Base-by-base conservation (phyloP, 2,888 invertebrate species). In the Chouioia cunea region DNA sequence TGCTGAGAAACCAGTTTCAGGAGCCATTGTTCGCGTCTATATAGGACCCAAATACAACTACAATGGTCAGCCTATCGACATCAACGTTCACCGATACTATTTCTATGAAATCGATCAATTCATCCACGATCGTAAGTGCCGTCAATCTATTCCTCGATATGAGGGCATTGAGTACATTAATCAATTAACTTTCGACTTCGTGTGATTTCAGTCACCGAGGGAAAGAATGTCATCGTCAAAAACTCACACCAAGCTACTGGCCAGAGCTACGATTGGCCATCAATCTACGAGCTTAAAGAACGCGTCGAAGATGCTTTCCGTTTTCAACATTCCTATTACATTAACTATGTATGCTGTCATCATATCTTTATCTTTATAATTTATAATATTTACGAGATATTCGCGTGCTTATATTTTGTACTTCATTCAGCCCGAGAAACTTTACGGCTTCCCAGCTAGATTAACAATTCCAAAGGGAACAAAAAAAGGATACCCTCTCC, bases 41-140 rank as follows among this genome's bases (percentile, higher is more conserved):
- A 83, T 92, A 74, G 93, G 91, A 81, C 93, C 93, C 1, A 92
- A 92, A 83, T 88, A 88, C 80, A 91, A 92, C 79, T 82, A 89
- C 71, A 80, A 87, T 62, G 89, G 88, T 58, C 88, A 88, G 50
- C 80, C 88, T 27, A 86, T 90, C 58, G 89, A 90, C 76, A 86
- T 92, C 76, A 88, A 89, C 75, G 81, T 81, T 10, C 90, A 90
- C 85, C 89, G 90, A 54, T 79, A 89, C 44, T 89, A 90, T 86
- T 92, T 92, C 78, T 88, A 92, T 27, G 89, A 91, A 81, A 80
- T 93, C 78, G 89, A 87, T 68, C 86, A 88, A 75, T 90, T 90
- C 82, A 77, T 86, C 44, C 82, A 87, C 72, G 86, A 88, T 56
- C 82, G 89, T 90, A 83, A 87, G 89, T 36, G 12, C 36, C 10